Percentiles rank a stretch among this genome's conserved stretches.
These are phyloP conservation scores for Hylyphantes graminicola DNA, from an alignment of 1,140 invertebrate genomes.

Conservation along the genomic window DNA sequence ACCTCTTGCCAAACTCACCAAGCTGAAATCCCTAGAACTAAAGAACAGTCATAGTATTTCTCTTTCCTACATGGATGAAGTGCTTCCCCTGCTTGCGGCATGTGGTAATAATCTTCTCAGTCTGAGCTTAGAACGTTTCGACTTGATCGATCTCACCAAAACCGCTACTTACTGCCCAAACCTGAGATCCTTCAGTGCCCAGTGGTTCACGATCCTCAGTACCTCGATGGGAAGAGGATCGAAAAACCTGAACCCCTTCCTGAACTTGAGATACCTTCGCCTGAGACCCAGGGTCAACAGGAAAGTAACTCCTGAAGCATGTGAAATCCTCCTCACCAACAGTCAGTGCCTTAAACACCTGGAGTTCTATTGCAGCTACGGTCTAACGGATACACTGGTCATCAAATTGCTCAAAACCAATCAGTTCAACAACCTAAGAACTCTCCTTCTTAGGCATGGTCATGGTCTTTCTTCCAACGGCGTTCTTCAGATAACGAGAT, in stretches of 20 bases:
- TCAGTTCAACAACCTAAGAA: slow-evolving; percentile 51
- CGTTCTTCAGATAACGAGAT: slow-evolving; percentile 33
- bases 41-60: slow-evolving; percentile 61
- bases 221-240: slow-evolving; percentile 10
- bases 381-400: slow-evolving; percentile 58
- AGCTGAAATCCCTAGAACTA: slow-evolving; percentile 56
- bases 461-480: slow-evolving; percentile 58
- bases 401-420: slow-evolving; percentile 58
- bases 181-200: slow-evolving; percentile 61
- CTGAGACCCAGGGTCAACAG: slow-evolving; percentile 60
- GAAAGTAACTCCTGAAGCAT: slow-evolving; percentile 55
- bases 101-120: slow-evolving; percentile 58
- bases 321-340: slow-evolving; percentile 54
- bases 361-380: slow-evolving; percentile 63
- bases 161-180: slow-evolving; percentile 61
- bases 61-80: slow-evolving; percentile 58
- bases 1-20: slow-evolving; percentile 46
- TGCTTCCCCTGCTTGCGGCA: slow-evolving; percentile 59
- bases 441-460: slow-evolving; percentile 62
- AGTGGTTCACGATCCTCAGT: slow-evolving; percentile 62
- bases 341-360: slow-evolving; percentile 54
- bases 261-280: slow-evolving; percentile 58
- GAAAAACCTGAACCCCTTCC: slow-evolving; percentile 61
- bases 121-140: slow-evolving; percentile 61
- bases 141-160: slow-evolving; percentile 62